Percentiles rank a stretch among this genome's conserved stretches.
phyloP scores from a whole-genome alignment of 2,888 invertebrate genomes.

The Aphidoletes aphidimyza region DNA sequence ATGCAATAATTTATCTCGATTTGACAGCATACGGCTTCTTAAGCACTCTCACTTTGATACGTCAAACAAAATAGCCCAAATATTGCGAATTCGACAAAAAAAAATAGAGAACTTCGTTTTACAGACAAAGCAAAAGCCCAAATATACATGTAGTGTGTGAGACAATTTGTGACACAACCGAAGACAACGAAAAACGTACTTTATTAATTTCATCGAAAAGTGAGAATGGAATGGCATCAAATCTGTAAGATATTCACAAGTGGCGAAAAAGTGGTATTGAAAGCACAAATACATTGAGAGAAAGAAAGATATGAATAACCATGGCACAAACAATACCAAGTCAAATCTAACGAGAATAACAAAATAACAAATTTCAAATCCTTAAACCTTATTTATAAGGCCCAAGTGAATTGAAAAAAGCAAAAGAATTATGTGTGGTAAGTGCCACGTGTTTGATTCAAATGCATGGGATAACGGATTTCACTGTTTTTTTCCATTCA shows the following conservation, averaged over 20 bases:
- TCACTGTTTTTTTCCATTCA: not conserved
- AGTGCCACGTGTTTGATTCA: not conserved
- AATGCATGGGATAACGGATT: not conserved
- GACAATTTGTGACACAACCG: no score
- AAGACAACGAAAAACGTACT: no score
- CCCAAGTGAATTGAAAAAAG: not conserved
- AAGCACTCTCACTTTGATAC: not conserved
- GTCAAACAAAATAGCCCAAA: not conserved
- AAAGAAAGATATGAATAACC: no score
- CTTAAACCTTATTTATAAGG: constrained; percentile 32
- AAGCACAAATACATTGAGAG: no score
- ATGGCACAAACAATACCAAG: no score
- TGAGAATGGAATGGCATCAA: no score
- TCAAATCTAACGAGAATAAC: not conserved
- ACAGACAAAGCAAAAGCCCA: not conserved
- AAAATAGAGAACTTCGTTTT: not conserved
- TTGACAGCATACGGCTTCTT: not conserved
- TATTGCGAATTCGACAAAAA: not conserved
- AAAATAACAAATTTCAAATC: not conserved
- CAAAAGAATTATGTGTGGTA: constrained; percentile 38
- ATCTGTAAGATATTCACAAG: no score
- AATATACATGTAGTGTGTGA: not conserved
- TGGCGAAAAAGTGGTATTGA: no score
- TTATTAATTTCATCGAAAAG: no score
- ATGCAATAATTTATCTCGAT: constrained; percentile 16